Percentiles rank a stretch among this genome's conserved stretches.
Evolutionary conservation across 1,140 invertebrate genomes (phyloP).

Genomic region (Amphibalanus amphitrite): DNA sequence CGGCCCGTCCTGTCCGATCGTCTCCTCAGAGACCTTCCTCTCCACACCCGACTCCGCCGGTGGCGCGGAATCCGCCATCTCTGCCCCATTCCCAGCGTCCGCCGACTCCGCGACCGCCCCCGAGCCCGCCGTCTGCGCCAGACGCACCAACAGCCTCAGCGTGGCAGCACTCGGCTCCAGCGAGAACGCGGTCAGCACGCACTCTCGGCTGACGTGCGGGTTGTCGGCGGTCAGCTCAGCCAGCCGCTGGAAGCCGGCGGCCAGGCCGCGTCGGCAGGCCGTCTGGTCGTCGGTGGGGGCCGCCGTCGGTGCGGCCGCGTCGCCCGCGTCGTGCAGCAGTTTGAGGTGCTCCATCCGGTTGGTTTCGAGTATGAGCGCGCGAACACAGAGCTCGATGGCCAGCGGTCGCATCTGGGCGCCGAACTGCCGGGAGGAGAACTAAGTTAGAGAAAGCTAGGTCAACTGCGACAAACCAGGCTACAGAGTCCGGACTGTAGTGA

Average conservation of each 20-base stretch:
- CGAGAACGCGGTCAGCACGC: conserved; percentile 44
- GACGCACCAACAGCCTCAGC: not conserved
- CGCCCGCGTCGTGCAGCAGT: conserved; percentile 32
- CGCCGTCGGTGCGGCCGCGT: conserved; percentile 11
- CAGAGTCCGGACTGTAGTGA: too few relatives aligned
- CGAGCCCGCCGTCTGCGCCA: not conserved
- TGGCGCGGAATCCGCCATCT: too few relatives aligned
- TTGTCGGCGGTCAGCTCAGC: conserved; percentile 36
- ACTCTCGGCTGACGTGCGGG: conserved; percentile 38
- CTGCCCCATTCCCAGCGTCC: too few relatives aligned
- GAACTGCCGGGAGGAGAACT: conserved; percentile 30
- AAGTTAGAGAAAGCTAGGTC: not conserved
- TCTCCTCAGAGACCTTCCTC: too few relatives aligned
- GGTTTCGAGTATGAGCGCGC: conserved; percentile 51
- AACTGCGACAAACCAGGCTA: too few relatives aligned
- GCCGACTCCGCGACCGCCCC: too few relatives aligned
- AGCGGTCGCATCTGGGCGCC: conserved; percentile 40
- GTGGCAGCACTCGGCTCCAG: conserved; percentile 32
- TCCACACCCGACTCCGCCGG: too few relatives aligned
- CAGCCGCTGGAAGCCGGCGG: conserved; percentile 37
- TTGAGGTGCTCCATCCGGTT: conserved; percentile 53
- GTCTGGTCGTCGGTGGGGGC: not conserved
- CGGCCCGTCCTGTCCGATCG: too few relatives aligned
- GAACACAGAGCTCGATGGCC: conserved; percentile 50
- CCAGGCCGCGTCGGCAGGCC: conserved; percentile 31